Conservation (phyloP, 2,113 vertebrate species). For the Myotis brandtii region DNA sequence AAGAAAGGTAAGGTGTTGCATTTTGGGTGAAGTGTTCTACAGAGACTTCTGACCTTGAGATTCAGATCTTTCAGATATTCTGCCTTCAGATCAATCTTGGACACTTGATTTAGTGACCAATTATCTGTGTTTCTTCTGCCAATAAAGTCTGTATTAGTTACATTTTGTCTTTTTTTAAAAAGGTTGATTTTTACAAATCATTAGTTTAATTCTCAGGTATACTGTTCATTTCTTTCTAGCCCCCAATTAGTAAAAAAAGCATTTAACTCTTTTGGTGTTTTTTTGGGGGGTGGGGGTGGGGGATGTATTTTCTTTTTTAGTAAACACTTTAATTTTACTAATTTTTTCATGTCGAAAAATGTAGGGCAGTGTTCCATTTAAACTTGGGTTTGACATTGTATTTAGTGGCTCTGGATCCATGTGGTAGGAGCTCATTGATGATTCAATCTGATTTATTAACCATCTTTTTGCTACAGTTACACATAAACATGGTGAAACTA, state of each 20-base stretch:
- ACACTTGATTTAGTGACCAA: neutral
- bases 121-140: constrained; percentile 17
- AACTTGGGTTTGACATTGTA: neutral
- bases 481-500: neutral
- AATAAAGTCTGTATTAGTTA: constrained; percentile 29
- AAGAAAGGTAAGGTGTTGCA: neutral
- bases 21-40: constrained; percentile 11
- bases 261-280: neutral
- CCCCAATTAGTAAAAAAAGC: neutral
- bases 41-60: neutral
- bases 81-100: neutral
- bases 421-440: neutral
- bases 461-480: constrained; percentile 31
- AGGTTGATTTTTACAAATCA: constrained; percentile 2
- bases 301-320: neutral
- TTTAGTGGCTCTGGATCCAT: neutral
- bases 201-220: constrained; percentile 15
- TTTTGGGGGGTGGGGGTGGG: too few relatives aligned
- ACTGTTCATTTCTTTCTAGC: neutral
- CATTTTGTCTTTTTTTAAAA: constrained; percentile 37
- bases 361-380: neutral
- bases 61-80: neutral
- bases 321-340: neutral
- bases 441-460: neutral
- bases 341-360: neutral